Evolutionary conservation across 2,113 vertebrate genomes (phyloP).

Genomic region (Terrapene triunguis): DNA sequence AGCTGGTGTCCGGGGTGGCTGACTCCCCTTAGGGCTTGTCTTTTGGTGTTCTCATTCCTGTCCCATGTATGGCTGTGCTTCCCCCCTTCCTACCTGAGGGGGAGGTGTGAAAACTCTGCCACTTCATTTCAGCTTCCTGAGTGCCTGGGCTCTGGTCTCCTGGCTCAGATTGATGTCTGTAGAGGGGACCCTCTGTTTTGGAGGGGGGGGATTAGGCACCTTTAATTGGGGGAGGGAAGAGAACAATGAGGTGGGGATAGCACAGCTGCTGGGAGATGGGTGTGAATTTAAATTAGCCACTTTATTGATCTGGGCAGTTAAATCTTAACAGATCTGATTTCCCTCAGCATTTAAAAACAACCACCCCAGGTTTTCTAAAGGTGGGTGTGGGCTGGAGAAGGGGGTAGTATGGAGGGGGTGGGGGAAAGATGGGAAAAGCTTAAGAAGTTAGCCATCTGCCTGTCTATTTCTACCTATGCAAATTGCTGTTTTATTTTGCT

Average conservation of each 20-base stretch:
- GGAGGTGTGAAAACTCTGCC: too few species aligned
- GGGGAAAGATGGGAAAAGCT: neutral
- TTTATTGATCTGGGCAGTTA: neutral
- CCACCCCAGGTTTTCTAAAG: neutral
- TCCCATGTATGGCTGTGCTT: too few species aligned
- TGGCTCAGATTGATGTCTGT: too few species aligned
- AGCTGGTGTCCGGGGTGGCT: too few species aligned
- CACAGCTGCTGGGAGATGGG: neutral
- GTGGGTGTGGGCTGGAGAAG: neutral
- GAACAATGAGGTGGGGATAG: neutral
- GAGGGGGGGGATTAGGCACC: neutral
- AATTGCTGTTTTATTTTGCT: neutral
- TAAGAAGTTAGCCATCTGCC: neutral
- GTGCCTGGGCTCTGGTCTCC: too few species aligned
- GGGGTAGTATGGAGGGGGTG: neutral
- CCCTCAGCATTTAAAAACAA: neutral
- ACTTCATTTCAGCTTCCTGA: neutral
- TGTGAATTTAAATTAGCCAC: slow-evolving; percentile 14
- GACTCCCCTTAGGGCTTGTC: too few species aligned
- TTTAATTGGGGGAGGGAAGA: neutral
- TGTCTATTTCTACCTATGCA: slow-evolving; percentile 4
- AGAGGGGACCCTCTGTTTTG: too few species aligned
- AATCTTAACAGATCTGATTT: neutral
- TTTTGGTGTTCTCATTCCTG: too few species aligned
- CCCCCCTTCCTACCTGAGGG: too few species aligned